Percentiles rank a stretch among this genome's conserved stretches.
Conservation (phyloP, 2,888 invertebrate genomes). For the Sarcophaga variegata region DNA sequence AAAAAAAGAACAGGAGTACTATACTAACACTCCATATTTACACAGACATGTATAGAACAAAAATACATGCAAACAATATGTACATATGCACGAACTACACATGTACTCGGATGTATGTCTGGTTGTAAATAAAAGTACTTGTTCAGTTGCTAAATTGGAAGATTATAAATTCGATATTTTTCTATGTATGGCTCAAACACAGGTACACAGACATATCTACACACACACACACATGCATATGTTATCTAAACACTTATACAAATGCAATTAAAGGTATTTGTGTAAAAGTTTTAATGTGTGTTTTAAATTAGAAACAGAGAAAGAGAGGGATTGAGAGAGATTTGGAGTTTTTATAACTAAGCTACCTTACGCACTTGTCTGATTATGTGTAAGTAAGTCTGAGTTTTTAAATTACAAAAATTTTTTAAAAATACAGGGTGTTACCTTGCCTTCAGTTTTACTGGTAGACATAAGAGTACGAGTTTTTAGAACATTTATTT, state of each 20-base stretch:
- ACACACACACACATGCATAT: too few relatives aligned
- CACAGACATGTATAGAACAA: neutral
- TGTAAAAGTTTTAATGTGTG: neutral
- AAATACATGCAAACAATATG: neutral
- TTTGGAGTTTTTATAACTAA: too few relatives aligned
- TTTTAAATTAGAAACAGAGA: neutral
- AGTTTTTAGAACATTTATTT: too few relatives aligned
- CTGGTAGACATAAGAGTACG: too few relatives aligned
- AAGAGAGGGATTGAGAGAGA: neutral
- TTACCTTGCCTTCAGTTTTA: too few relatives aligned
- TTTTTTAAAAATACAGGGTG: neutral
- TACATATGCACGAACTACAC: neutral
- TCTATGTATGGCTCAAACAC: neutral
- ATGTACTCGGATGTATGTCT: too few relatives aligned
- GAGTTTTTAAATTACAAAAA: neutral
- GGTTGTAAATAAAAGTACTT: neutral
- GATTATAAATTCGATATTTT: slow-evolving; percentile 31
- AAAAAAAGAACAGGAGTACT: neutral
- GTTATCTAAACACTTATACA: neutral
- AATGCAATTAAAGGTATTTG: neutral
- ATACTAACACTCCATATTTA: slow-evolving; percentile 54
- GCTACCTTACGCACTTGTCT: neutral
- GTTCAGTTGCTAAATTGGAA: slow-evolving; percentile 23
- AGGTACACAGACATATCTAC: neutral
- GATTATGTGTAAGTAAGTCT: slow-evolving; percentile 1